Conservation (phyloP, 2,113 vertebrate genomes). For the Paramisgurnus dabryanus region DNA sequence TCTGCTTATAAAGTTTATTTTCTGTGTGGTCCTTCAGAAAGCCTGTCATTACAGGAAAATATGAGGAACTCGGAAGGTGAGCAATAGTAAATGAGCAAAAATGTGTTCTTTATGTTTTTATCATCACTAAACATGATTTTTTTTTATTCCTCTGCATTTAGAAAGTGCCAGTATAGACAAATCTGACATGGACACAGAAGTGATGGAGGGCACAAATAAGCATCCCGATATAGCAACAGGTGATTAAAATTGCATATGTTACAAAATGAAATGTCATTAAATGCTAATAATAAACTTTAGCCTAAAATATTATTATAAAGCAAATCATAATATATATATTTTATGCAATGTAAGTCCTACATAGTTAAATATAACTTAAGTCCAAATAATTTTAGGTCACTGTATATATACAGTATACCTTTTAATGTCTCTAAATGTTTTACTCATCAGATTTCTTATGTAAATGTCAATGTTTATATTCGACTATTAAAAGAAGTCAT, state of each 20-base stretch:
- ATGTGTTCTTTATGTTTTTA: background rate
- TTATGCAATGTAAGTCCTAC: too few species aligned
- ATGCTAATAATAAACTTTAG: too few species aligned
- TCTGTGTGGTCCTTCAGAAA: background rate
- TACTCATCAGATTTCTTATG: too few species aligned
- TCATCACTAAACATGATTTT: background rate
- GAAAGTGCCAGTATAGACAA: slow-evolving; percentile 42
- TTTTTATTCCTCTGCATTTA: slow-evolving; percentile 11
- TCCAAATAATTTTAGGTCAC: too few species aligned
- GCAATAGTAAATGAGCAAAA: background rate
- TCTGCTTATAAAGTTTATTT: too few species aligned
- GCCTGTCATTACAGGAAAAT: background rate
- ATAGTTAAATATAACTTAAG: too few species aligned
- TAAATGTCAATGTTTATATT: background rate
- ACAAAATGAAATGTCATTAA: too few species aligned
- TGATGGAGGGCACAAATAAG: background rate
- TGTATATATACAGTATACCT: too few species aligned
- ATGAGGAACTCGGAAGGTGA: slow-evolving; percentile 21
- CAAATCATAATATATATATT: too few species aligned
- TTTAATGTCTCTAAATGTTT: too few species aligned
- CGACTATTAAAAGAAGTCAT: background rate
- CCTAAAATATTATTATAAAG: too few species aligned
- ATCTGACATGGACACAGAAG: background rate
- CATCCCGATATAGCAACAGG: slow-evolving; percentile 10
- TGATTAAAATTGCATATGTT: background rate